Percentiles rank a stretch among this genome's conserved stretches.
These are phyloP conservation scores for Delphinus delphis DNA, from an alignment of 2,113 vertebrate genomes.

Conservation along the genomic window DNA sequence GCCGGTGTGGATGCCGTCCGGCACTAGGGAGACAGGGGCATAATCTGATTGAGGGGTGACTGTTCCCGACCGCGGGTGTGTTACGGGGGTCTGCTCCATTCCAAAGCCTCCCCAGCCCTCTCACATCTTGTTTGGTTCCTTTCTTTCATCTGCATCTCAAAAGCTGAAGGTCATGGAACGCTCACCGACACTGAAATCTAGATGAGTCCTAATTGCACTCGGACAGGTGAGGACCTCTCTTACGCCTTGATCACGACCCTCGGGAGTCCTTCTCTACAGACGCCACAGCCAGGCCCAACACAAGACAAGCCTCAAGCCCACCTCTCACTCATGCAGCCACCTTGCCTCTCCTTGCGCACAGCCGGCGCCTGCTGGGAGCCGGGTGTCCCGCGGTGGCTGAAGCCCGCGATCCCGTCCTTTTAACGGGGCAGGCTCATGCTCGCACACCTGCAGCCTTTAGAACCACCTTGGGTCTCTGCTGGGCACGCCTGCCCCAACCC, in stretches of 20 bases:
- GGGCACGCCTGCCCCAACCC: fast-evolving
- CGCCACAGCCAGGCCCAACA: fast-evolving
- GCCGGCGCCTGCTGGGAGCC: fast-evolving
- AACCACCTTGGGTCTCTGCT: fast-evolving
- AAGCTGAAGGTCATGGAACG: background rate
- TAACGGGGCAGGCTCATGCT: background rate
- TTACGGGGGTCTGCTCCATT: background rate
- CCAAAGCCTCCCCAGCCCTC: background rate
- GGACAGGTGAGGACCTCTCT: background rate
- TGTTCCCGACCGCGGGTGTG: background rate
- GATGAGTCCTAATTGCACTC: background rate
- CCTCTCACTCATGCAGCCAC: fast-evolving
- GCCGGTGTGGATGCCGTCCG: fast-evolving
- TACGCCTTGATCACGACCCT: background rate
- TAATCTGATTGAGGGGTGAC: fast-evolving
- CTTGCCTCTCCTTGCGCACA: background rate
- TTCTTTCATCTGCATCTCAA: background rate
- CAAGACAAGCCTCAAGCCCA: background rate
- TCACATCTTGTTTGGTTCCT: background rate
- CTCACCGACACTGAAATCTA: background rate
- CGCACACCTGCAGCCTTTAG: background rate
- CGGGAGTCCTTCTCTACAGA: background rate
- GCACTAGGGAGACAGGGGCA: background rate
- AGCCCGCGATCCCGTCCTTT: fast-evolving
- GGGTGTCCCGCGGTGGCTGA: fast-evolving